These are phyloP conservation scores for Sinohyriopsis cumingii DNA, from an alignment of 2,888 invertebrate genomes.

Conservation along the genomic window DNA sequence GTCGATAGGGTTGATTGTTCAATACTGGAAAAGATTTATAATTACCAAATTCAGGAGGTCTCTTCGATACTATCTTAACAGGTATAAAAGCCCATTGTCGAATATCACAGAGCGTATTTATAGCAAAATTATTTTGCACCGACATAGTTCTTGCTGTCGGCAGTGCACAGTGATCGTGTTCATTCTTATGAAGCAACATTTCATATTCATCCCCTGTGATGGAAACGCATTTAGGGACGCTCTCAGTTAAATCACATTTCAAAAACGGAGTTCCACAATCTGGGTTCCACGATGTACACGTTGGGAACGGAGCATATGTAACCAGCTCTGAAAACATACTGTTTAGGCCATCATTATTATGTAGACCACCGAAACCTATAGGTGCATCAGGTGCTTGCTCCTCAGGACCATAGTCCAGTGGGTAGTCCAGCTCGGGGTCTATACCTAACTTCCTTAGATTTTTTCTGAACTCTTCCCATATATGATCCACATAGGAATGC, in stretches of 20 bases:
- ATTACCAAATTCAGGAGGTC: constrained; percentile 34
- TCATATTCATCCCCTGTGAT: constrained; percentile 28
- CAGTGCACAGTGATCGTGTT: constrained; percentile 26
- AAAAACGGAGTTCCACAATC: constrained; percentile 33
- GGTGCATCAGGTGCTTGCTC: constrained; percentile 23
- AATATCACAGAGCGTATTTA: constrained; percentile 37
- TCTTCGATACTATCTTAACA: constrained; percentile 30
- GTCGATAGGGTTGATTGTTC: constrained; percentile 32
- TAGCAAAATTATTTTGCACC: constrained; percentile 37
- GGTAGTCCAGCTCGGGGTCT: constrained; percentile 34
- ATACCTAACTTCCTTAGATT: constrained; percentile 28
- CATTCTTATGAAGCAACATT: constrained; percentile 4
- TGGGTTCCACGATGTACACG: constrained; percentile 26
- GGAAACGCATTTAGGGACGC: constrained; percentile 28
- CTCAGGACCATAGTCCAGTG: constrained; percentile 21
- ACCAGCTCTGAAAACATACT: constrained; percentile 36
- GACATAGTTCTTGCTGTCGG: constrained; percentile 22
- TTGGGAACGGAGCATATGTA: constrained; percentile 30
- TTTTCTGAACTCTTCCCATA: constrained; percentile 42
- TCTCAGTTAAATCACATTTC: constrained; percentile 18
- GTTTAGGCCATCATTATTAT: constrained; percentile 35
- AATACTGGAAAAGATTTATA: constrained; percentile 39
- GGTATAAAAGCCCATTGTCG: constrained; percentile 37
- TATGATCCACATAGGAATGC: constrained; percentile 40
- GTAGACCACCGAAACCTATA: constrained; percentile 33